A percentile compares a stretch with the other conserved stretches of the same genome.
These are phyloP conservation scores for Stercorarius parasiticus DNA, from an alignment of 2,113 vertebrate species.

Conservation along the genomic window DNA sequence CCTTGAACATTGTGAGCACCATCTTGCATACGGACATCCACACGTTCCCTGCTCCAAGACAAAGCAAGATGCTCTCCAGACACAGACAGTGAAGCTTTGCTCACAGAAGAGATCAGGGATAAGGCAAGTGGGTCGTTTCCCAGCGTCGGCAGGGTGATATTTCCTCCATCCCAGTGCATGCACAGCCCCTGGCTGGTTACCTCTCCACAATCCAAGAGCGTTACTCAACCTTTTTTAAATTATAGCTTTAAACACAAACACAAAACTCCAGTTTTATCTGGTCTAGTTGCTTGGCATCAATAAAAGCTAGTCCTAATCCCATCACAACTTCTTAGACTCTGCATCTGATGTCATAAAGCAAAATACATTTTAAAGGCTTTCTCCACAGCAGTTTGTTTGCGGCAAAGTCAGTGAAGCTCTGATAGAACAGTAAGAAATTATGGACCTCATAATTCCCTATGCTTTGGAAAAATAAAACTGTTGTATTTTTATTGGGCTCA, in stretches of 20 bases:
- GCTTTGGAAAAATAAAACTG: constrained; percentile 25
- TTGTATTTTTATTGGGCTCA: constrained; percentile 14
- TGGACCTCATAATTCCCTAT: neutral
- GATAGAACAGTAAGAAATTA: constrained; percentile 14
- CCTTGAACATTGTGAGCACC: accelerated
- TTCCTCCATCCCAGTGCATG: neutral
- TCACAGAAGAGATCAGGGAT: neutral
- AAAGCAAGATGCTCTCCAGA: neutral
- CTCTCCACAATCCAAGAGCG: neutral
- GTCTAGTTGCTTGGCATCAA: neutral
- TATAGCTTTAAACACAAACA: neutral
- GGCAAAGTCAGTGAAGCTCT: neutral
- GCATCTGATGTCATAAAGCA: neutral
- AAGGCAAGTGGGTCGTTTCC: neutral
- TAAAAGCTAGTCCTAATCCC: neutral
- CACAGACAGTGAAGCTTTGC: neutral
- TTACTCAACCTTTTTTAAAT: neutral
- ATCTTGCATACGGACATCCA: neutral
- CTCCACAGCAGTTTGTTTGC: neutral
- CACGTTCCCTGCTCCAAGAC: accelerated
- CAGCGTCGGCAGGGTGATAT: neutral
- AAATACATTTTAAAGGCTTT: constrained; percentile 14
- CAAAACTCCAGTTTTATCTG: neutral
- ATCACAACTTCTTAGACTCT: neutral
- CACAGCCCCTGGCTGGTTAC: neutral